These are phyloP conservation scores for Rhinichthys osculus DNA, from an alignment of 2,797 vertebrate genomes.

Conservation along the genomic window DNA sequence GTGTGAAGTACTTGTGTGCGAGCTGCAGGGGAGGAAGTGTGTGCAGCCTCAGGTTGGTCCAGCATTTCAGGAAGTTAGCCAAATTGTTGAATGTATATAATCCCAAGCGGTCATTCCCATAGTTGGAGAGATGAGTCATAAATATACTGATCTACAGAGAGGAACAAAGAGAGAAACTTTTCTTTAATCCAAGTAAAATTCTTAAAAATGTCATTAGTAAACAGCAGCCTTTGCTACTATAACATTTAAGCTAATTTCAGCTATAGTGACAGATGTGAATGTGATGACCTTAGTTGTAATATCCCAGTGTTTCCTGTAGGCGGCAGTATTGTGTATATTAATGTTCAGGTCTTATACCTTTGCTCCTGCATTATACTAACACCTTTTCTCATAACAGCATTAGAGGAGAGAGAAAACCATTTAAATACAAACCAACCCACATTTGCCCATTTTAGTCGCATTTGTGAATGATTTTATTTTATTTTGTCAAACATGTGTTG, in stretches of 20 bases:
- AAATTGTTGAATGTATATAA: conserved; percentile 94
- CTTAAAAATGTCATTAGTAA: neutral
- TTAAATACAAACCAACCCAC: neutral
- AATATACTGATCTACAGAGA: conserved; percentile 92
- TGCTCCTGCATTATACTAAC: neutral
- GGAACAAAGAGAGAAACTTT: conserved; percentile 21
- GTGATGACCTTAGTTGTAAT: conserved; percentile 21
- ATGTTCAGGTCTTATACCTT: conserved; percentile 11
- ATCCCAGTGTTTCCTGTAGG: conserved; percentile 36
- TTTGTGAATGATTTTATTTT: conserved; percentile 6
- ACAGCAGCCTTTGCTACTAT: neutral
- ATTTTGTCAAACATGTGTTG: neutral
- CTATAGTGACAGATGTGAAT: neutral
- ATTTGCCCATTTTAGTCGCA: neutral
- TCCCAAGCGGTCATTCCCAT: conserved; percentile 94
- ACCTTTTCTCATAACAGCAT: conserved; percentile 2
- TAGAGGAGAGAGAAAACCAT: neutral
- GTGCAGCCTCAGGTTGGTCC: conserved; percentile 89
- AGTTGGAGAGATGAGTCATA: conserved; percentile 98
- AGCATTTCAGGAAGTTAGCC: conserved; percentile 89
- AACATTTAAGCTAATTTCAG: neutral
- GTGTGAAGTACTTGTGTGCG: conserved; percentile 93
- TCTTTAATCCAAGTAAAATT: neutral
- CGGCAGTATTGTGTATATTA: conserved; percentile 44
- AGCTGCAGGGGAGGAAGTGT: conserved; percentile 90